Evolutionary conservation across 2,797 vertebrate species (phyloP), one percentile per base, ranked within the genome.

Genomic region (Numenius phaeopus): DNA sequence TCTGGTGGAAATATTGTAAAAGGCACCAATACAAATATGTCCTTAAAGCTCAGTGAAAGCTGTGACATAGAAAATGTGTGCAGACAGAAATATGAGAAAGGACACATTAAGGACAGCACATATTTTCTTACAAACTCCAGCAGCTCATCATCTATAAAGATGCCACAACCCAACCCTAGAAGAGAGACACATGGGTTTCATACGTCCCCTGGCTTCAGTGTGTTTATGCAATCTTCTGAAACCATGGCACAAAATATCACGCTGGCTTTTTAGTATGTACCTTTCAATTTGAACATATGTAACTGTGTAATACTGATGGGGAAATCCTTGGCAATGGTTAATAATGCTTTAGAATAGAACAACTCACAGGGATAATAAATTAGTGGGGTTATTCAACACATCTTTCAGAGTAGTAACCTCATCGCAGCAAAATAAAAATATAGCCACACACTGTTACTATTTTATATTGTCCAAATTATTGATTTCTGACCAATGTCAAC

Each of bases 381-480:
- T 92, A 82, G 26, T 61, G 37, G 30, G 26, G 37, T 39, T 88
- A 50, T 58, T 89, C 79, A 84, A 71, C 44, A 80, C 76, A 79
- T 83, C 34, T 66, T 93, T 91, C 59, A 67, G 30, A 83, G 39
- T 11, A 59, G 29, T 29, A 67, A 75, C 54, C 39, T 67, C 52
- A 77, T 69, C 57, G 34, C 12, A 87, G 54, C 23, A 59, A 94
- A 94, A 88, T 49, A 76, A 92, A 95, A 91, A 93, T 71, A 64
- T 4, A 78, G 54, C 13, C 37, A 89, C 71, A 89, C 10, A 11
- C 6, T 34, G 19, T 39, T 87, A 85, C 21, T 65, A 37, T n/a
- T 80, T 91, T 37, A 29, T 57, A 79, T 39, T 27, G 12, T 34
- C 47, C 64, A 78, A 58, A 75, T 37, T 83, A 92, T 57, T 87